Percentiles rank a stretch among this genome's conserved stretches.
phyloP scores from a whole-genome alignment of 2,113 vertebrate species.

The Rhizomys pruinosus region DNA sequence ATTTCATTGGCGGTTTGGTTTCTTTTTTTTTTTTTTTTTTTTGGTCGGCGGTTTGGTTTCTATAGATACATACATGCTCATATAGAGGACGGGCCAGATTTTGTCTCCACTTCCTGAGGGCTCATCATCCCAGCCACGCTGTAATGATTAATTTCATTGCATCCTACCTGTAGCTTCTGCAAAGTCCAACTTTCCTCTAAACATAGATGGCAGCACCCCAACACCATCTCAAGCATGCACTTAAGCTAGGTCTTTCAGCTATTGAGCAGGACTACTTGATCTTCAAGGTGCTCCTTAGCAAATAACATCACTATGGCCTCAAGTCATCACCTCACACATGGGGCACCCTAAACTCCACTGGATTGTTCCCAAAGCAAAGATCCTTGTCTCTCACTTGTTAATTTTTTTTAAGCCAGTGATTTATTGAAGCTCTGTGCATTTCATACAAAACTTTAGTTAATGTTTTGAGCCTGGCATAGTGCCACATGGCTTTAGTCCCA shows the following conservation, averaged over 20 bases:
- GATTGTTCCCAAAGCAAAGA: background rate
- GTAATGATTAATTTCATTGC: background rate
- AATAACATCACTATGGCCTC: background rate
- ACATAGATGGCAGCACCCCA: background rate
- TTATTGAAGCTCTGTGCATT: too few species aligned
- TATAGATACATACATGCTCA: background rate
- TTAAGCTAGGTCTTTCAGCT: background rate
- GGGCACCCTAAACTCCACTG: background rate
- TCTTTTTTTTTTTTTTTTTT: too few species aligned
- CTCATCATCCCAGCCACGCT: background rate
- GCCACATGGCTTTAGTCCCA: too few species aligned
- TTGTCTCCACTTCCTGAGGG: accelerated
- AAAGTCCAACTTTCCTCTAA: background rate
- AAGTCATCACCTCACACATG: background rate
- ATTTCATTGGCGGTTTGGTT: background rate
- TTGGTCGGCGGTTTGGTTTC: background rate
- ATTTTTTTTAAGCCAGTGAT: too few species aligned
- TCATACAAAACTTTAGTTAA: too few species aligned
- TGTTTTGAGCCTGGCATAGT: too few species aligned
- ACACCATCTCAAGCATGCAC: background rate
- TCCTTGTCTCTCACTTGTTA: background rate
- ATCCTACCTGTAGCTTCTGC: background rate
- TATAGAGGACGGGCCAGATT: background rate
- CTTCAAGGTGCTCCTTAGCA: background rate
- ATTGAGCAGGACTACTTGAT: background rate